A percentile compares a stretch with the other conserved stretches of the same genome.
phyloP scores from a whole-genome alignment of 2,113 vertebrate species.

The Tyto alba region DNA sequence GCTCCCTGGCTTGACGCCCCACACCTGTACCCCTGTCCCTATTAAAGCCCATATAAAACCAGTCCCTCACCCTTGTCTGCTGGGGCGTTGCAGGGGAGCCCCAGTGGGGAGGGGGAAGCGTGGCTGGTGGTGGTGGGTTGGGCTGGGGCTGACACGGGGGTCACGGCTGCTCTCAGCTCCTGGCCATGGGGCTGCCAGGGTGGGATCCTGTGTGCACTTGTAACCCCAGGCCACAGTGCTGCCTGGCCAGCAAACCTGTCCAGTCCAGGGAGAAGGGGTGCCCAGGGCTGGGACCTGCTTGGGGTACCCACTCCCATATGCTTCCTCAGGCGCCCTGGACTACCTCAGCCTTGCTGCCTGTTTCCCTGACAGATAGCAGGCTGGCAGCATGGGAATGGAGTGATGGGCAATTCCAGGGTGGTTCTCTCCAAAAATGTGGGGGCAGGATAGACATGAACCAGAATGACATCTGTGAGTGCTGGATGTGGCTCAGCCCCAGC shows the following conservation, averaged over 20 bases:
- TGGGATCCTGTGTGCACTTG: rapidly evolving
- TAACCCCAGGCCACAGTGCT: neutral
- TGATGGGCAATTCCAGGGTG: rapidly evolving
- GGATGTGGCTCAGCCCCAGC: neutral
- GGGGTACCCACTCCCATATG: neutral
- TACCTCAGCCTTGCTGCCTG: neutral
- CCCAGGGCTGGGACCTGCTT: neutral
- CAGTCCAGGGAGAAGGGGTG: neutral
- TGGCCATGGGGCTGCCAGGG: rapidly evolving
- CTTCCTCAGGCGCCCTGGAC: neutral
- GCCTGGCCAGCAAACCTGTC: neutral
- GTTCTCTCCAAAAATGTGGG: neutral
- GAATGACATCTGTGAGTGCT: rapidly evolving
- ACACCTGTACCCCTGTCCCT: neutral
- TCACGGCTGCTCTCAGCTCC: neutral
- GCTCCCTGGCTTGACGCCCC: neutral
- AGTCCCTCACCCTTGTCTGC: neutral
- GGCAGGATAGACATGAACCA: neutral
- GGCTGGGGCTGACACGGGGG: neutral
- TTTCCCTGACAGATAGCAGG: neutral
- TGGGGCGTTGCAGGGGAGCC: neutral
- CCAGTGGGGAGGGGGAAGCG: neutral
- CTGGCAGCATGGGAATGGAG: neutral
- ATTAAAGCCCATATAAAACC: constrained; percentile 2
- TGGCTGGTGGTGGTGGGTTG: rapidly evolving